Evolutionary conservation across 2,113 vertebrate genomes (phyloP).

Genomic region (Microtus richardsoni): DNA sequence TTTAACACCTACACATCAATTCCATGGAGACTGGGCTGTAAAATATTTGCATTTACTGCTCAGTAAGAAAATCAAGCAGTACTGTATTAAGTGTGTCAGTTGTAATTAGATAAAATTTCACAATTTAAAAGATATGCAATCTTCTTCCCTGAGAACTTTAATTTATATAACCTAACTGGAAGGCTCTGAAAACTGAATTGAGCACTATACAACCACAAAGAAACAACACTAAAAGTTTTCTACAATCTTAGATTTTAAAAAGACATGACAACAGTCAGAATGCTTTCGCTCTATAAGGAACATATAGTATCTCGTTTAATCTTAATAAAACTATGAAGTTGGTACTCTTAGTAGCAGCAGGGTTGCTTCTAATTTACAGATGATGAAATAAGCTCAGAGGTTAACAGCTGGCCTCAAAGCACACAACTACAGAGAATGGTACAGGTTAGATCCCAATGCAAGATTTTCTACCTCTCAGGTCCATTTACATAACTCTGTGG

Average conservation of each 20-base stretch:
- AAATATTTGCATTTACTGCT: constrained; percentile 73
- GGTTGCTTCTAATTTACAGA: constrained; percentile 20
- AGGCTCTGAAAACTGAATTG: constrained; percentile 61
- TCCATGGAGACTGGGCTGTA: constrained; percentile 69
- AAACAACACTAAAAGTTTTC: constrained; percentile 25
- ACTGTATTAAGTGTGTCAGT: constrained; percentile 57
- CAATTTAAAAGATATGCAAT: constrained; percentile 68
- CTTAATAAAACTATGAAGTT: not conserved
- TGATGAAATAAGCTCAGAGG: constrained; percentile 24
- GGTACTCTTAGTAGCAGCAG: not conserved
- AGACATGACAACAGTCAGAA: not conserved
- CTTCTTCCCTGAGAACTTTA: constrained; percentile 57
- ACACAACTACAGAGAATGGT: not conserved
- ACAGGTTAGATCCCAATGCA: constrained; percentile 9
- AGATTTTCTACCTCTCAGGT: not conserved
- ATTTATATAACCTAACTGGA: constrained; percentile 64
- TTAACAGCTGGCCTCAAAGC: constrained; percentile 50
- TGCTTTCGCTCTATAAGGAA: constrained; percentile 12
- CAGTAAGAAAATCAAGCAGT: constrained; percentile 46
- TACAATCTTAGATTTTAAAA: constrained; percentile 56
- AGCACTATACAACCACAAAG: constrained; percentile 58
- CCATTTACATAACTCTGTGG: not conserved
- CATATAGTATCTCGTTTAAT: constrained; percentile 41
- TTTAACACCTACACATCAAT: constrained; percentile 80
- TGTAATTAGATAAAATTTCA: constrained; percentile 70